Evolutionary conservation across 2,113 vertebrate species (phyloP).

Genomic region (Symphodus melops): DNA sequence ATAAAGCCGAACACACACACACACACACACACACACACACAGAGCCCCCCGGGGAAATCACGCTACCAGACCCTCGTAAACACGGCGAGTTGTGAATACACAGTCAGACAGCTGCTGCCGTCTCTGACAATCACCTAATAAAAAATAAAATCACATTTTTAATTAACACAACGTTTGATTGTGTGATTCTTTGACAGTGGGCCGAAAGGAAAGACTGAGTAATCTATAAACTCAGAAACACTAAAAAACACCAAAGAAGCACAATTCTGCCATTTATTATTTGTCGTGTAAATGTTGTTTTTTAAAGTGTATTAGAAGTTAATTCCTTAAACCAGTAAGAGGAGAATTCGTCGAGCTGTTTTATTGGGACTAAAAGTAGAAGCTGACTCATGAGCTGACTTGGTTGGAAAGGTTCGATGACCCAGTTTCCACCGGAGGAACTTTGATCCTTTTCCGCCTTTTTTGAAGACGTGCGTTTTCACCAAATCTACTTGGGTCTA

Average conservation of each 20-base stretch:
- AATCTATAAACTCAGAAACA: neutral
- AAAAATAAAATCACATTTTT: conserved; percentile 44
- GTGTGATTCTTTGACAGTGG: neutral
- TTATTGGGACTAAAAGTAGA: too few relatives aligned
- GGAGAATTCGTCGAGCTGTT: too few relatives aligned
- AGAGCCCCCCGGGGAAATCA: conserved; percentile 59
- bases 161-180: conserved; percentile 43
- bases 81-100: conserved; percentile 36
- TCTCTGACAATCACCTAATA: conserved; percentile 35
- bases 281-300: too few relatives aligned
- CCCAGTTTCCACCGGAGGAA: too few relatives aligned
- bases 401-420: too few relatives aligned
- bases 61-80: conserved; percentile 52
- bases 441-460: too few relatives aligned
- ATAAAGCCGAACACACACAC: conserved; percentile 9
- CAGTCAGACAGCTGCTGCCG: conserved; percentile 42
- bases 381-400: too few relatives aligned
- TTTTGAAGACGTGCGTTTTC: too few relatives aligned
- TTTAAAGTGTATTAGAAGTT: too few relatives aligned
- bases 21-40: conserved; percentile 1
- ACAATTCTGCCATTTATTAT: too few relatives aligned
- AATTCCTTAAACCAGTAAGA: too few relatives aligned
- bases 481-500: too few relatives aligned
- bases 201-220: conserved; percentile 28
- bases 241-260: neutral